A percentile compares a stretch with the other conserved stretches of the same genome.
phyloP scores from a whole-genome alignment of 2,888 invertebrate genomes.

The Lasiommata megera region DNA sequence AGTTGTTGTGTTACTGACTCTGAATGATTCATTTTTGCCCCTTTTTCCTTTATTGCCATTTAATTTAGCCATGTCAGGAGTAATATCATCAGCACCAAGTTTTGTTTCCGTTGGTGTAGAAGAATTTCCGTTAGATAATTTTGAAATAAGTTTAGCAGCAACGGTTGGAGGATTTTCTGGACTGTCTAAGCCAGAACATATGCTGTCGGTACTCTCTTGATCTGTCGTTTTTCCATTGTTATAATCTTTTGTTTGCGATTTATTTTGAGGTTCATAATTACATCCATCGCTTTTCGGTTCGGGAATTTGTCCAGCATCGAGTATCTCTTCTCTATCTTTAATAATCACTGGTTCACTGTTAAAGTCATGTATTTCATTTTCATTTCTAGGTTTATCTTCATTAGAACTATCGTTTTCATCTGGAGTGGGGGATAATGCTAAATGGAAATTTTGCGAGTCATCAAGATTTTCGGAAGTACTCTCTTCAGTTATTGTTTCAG shows the following conservation, averaged over 20 bases:
- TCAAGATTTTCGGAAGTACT: constrained; percentile 49
- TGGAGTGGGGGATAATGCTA: constrained; percentile 60
- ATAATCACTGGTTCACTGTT: constrained; percentile 58
- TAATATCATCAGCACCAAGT: constrained; percentile 53
- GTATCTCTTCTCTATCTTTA: constrained; percentile 50
- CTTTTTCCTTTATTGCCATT: constrained; percentile 53
- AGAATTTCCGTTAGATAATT: constrained; percentile 73
- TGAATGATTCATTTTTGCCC: constrained; percentile 63
- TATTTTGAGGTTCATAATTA: constrained; percentile 49
- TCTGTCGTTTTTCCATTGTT: constrained; percentile 59
- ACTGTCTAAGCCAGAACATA: constrained; percentile 60
- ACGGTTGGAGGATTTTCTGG: constrained; percentile 61
- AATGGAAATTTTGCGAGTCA: constrained; percentile 69
- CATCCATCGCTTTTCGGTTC: constrained; percentile 59
- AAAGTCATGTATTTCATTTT: constrained; percentile 30
- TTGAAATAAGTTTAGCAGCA: constrained; percentile 67
- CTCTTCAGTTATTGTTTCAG: constrained; percentile 57
- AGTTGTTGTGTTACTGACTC: constrained; percentile 66
- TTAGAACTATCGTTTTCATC: constrained; percentile 38
- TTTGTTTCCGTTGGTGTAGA: constrained; percentile 69
- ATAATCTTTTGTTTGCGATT: constrained; percentile 45
- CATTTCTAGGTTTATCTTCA: constrained; percentile 35
- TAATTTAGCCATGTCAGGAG: constrained; percentile 64
- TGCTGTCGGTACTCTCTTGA: constrained; percentile 70
- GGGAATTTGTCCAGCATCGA: constrained; percentile 49